Evolutionary conservation across 2,113 vertebrate species (phyloP), one percentile per base, ranked within the genome.

Genomic region (Nasalis larvatus): DNA sequence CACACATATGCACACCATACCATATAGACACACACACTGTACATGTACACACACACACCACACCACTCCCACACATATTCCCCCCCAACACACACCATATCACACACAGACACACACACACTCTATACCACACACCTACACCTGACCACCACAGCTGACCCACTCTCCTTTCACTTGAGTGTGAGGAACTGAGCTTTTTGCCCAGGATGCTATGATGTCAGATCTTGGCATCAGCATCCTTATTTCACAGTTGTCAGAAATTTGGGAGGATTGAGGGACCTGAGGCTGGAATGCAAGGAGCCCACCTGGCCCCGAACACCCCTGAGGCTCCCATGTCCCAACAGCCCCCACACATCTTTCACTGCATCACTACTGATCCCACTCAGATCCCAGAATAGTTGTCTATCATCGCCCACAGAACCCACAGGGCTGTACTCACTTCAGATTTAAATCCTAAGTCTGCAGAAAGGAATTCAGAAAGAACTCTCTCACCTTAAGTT

Each of bases 221-320:
- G 58, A 42, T 27, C 12, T 37, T 3, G 37, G 42, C 10, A 8
- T 9, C 82, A 49, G 42, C 10, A 4, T 9, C n/a, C 69, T 32
- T 30, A 13, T 35, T 21, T 35, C 47, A 23, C 35, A 23, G 30
- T 35, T 71, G 27, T 11, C 80, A 71, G 56, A n/a, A 23, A 1
- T 4, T 0, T 0, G 5, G n/a, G 69, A 63, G 14, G 63, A 2
- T 6, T 20, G 23, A 12, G 16, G 54, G 4, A 14, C 20, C 92
- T 2, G 8, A 77, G 27, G 56, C 54, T 47, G 73, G 69, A 42
- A 23, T 9, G 5, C 17, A 2, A 52, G 58, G 21, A 30, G 10
- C 17, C 74, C 6, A 60, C 45, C 37, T 25, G 73, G 32, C 30
- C 16, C 13, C 1, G 42, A 47, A 35, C 23, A 13, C 30, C 10